These are phyloP conservation scores for Forbesichthys papilliferus DNA, from an alignment of 2,113 vertebrate genomes.

Conservation along the genomic window DNA sequence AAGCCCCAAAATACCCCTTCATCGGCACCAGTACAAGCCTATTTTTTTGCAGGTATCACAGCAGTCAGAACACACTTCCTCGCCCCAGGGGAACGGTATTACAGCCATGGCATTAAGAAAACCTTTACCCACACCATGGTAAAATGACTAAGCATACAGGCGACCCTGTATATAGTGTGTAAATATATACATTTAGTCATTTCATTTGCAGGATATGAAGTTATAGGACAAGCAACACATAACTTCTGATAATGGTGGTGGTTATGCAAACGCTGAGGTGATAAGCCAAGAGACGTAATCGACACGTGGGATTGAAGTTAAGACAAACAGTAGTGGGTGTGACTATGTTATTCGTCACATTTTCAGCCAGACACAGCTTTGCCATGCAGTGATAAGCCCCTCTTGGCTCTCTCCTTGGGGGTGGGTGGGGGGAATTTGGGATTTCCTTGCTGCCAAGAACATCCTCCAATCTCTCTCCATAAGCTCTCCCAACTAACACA, in stretches of 20 bases:
- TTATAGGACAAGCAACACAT: conserved; percentile 2
- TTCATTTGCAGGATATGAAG: background rate
- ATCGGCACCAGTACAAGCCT: too few relatives aligned
- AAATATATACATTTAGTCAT: background rate
- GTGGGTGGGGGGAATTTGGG: conserved; percentile 31
- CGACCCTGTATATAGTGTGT: background rate
- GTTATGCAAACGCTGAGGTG: conserved; percentile 7
- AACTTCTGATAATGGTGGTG: conserved; percentile 1
- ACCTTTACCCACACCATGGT: too few relatives aligned
- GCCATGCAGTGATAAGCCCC: conserved; percentile 46
- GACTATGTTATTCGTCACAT: conserved; percentile 29
- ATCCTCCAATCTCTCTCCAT: background rate
- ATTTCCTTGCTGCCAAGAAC: background rate
- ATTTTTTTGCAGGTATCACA: background rate
- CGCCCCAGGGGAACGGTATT: conserved; percentile 9
- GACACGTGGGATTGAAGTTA: conserved; percentile 22
- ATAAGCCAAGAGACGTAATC: conserved; percentile 20
- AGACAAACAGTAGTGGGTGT: conserved; percentile 23
- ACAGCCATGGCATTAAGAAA: conserved; percentile 3
- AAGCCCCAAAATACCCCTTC: too few relatives aligned
- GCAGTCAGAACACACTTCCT: conserved; percentile 12
- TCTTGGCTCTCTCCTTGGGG: conserved; percentile 20
- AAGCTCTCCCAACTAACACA: background rate
- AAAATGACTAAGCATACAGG: background rate
- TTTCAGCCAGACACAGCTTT: conserved; percentile 53